Base-by-base conservation (phyloP, 2,797 vertebrate species). In the Serranus cabrilla region DNA sequence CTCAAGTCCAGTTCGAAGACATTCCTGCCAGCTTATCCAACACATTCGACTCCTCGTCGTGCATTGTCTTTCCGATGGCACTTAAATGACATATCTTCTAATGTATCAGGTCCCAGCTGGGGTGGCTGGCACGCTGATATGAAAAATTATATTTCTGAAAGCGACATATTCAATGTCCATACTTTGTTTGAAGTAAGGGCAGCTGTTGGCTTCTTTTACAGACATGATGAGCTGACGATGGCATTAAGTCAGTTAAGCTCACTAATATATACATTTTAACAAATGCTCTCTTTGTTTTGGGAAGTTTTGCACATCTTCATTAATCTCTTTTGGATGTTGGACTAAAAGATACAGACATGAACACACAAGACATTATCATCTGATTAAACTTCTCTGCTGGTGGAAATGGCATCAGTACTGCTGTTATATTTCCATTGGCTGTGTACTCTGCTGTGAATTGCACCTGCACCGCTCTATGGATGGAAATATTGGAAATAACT, bases 1-100 rank as follows among this genome's bases (percentile, higher is more conserved):
- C 68, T 76, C 27, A 13, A 23, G 64, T 79, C 70, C 81, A 81
- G 71, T 76, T 74, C 60, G 17, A 43, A 42, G 31, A 79, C 66
- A 7, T 54, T 76, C 46, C 14, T 25, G 45, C 52, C 65, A 78
- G 67, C 57, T 55, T 72, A 66, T 78, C 17, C 9, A 40, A 47
- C 70, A 54, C 56, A 40, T 80, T 42, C 37, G 70, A 62, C 60
- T 76, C 65, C 50, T 23, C 0, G 1, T n/a, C 50, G 25, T 18
- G 13, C 60, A 3, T 47, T 61, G 57, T 76, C 40, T 76, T 23
- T 49, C 21, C 3, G n/a, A 57, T 57, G 51, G 51, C 70, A 42
- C 27, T 76, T 73, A 42, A 70, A 64, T 39, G 39, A 13, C 63
- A 60, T 25, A 39, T 80, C 69, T 59, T 34, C 57, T 62, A 23